These are phyloP conservation scores for Nemurella pictetii DNA, from an alignment of 2,888 invertebrate species.

Conservation along the genomic window DNA sequence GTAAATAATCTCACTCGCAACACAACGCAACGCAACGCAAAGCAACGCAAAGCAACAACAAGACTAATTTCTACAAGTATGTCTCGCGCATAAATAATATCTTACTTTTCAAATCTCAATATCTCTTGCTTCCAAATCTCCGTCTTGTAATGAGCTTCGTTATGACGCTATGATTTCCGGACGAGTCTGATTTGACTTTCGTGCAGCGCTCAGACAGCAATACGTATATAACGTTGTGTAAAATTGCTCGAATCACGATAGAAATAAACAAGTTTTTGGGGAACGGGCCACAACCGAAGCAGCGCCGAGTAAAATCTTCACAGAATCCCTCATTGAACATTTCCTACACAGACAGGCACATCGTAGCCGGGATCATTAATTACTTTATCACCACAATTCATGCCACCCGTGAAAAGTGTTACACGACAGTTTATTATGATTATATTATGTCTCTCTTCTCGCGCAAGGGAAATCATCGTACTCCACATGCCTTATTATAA, in stretches of 20 bases:
- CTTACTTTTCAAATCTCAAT: constrained; percentile 16
- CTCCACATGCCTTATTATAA: background rate
- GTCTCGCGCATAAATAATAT: background rate
- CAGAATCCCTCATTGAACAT: no score
- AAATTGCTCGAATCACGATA: no score
- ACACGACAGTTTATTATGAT: background rate
- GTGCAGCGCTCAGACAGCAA: no score
- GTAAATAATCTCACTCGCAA: constrained; percentile 4
- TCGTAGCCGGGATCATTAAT: background rate
- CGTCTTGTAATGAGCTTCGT: constrained; percentile 4
- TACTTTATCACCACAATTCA: background rate
- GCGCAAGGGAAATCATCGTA: background rate
- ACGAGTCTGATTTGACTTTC: background rate
- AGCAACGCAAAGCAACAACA: no score
- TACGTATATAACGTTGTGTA: no score
- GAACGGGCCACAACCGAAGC: background rate
- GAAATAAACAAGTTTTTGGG: no score
- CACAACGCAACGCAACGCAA: no score
- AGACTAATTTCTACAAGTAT: constrained; percentile 2
- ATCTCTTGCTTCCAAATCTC: background rate
- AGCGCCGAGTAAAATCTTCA: no score
- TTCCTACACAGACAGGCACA: no score
- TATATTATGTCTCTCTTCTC: background rate
- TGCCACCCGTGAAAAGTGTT: background rate
- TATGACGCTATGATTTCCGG: background rate